Evolutionary conservation across 1,140 invertebrate species (phyloP).

Genomic region (Platyura marginata): DNA sequence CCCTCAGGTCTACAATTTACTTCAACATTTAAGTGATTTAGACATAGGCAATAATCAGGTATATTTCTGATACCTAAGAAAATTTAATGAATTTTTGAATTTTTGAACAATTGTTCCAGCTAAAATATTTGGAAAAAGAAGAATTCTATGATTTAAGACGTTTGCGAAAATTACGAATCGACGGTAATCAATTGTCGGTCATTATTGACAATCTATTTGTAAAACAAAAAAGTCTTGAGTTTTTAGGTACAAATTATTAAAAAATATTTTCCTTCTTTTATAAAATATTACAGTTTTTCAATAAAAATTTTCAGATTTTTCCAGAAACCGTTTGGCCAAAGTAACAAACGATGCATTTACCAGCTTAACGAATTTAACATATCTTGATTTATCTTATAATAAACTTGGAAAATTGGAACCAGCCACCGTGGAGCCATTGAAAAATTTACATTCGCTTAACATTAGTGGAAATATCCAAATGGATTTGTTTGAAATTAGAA

Average conservation of each 20-base stretch:
- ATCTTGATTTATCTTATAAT: constrained; percentile 54
- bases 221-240: constrained; percentile 35
- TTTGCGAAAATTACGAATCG: constrained; percentile 44
- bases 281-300: too few species aligned
- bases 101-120: constrained; percentile 26
- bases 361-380: constrained; percentile 40
- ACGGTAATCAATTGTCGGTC: constrained; percentile 58
- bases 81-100: too few species aligned
- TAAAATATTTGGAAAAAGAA: constrained; percentile 55
- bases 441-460: constrained; percentile 29
- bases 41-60: constrained; percentile 54
- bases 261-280: too few species aligned
- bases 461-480: constrained; percentile 41
- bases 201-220: constrained; percentile 53
- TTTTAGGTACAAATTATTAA: constrained; percentile 18
- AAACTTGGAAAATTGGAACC: constrained; percentile 45
- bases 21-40: constrained; percentile 43
- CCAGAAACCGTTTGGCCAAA: constrained; percentile 51
- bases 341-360: constrained; percentile 46
- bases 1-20: constrained; percentile 52
- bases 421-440: constrained; percentile 30
- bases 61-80: too few species aligned
- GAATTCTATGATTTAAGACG: constrained; percentile 49
- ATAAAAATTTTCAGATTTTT: constrained; percentile 24
- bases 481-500: constrained; percentile 22